phyloP scores from a whole-genome alignment of 2,113 vertebrate genomes.

The Peromyscus californicus region DNA sequence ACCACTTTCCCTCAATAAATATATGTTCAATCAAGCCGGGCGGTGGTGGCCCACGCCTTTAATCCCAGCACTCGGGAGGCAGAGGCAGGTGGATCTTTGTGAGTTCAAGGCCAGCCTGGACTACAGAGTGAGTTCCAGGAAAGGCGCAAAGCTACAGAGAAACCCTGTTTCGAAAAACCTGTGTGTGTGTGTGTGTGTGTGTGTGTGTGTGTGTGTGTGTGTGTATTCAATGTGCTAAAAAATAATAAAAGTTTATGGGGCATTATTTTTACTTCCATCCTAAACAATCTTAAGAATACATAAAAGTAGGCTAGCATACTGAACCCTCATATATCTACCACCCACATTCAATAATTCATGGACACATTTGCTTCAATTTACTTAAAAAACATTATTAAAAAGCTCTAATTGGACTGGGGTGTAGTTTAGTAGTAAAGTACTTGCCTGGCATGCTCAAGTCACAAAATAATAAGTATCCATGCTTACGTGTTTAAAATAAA shows the following conservation, averaged over 20 bases:
- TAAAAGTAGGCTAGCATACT: not conserved
- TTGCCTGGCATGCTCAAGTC: not conserved
- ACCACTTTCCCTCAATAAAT: too few species aligned
- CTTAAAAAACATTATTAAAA: not conserved
- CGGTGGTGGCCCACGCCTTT: too few species aligned
- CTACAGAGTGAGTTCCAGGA: too few species aligned
- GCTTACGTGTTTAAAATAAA: constrained; percentile 44
- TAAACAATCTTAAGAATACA: constrained; percentile 35
- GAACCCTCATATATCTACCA: not conserved
- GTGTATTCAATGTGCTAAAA: not conserved
- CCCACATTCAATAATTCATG: not conserved
- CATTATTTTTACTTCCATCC: constrained; percentile 10
- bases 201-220: too few species aligned
- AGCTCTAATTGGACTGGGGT: not conserved
- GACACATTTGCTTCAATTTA: constrained; percentile 30
- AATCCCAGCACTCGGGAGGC: too few species aligned
- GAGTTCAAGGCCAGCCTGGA: too few species aligned
- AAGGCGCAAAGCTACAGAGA: too few species aligned
- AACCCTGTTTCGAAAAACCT: too few species aligned
- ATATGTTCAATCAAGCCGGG: too few species aligned
- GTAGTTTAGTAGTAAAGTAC: not conserved
- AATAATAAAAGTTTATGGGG: not conserved
- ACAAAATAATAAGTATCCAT: not conserved
- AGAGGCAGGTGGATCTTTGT: too few species aligned
- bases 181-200: too few species aligned